Evolutionary conservation across 2,113 vertebrate species (phyloP).

Genomic region (Polypterus bichir): DNA sequence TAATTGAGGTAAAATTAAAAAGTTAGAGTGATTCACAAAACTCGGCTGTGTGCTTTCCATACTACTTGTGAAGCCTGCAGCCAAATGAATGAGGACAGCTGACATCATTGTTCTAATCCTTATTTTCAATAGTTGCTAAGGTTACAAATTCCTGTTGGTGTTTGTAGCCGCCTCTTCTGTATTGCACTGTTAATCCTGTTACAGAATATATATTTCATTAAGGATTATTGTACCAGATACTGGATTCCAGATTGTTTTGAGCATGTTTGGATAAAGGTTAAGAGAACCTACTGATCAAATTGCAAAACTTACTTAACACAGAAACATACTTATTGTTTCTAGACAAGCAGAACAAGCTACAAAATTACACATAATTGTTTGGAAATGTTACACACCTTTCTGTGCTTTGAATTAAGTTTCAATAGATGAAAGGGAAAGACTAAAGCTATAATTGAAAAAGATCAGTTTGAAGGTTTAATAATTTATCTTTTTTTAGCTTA

Average conservation of each 20-base stretch:
- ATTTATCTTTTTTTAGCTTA: too few species aligned
- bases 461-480: too few species aligned
- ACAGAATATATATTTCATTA: constrained; percentile 67
- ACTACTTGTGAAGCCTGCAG: constrained; percentile 25
- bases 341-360: constrained; percentile 8
- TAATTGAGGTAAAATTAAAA: too few species aligned
- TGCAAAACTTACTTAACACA: constrained; percentile 2
- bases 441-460: too few species aligned
- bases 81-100: constrained; percentile 56
- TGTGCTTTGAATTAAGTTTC: constrained; percentile 25
- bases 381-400: constrained; percentile 57
- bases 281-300: constrained; percentile 32
- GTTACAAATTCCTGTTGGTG: constrained; percentile 88
- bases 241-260: constrained; percentile 44
- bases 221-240: constrained; percentile 55
- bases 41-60: too few species aligned
- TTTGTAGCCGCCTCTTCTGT: constrained; percentile 81
- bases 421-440: too few species aligned
- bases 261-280: constrained; percentile 30
- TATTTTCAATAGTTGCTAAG: constrained; percentile 90
- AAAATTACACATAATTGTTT: constrained; percentile 15
- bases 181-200: constrained; percentile 66
- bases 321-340: constrained; percentile 15
- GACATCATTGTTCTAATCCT: constrained; percentile 72
- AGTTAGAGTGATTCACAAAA: too few species aligned